Evolutionary conservation across 2,888 invertebrate genomes (phyloP), one percentile per base, ranked within the genome.

Genomic region (Caenorhabditis wallacei): DNA sequence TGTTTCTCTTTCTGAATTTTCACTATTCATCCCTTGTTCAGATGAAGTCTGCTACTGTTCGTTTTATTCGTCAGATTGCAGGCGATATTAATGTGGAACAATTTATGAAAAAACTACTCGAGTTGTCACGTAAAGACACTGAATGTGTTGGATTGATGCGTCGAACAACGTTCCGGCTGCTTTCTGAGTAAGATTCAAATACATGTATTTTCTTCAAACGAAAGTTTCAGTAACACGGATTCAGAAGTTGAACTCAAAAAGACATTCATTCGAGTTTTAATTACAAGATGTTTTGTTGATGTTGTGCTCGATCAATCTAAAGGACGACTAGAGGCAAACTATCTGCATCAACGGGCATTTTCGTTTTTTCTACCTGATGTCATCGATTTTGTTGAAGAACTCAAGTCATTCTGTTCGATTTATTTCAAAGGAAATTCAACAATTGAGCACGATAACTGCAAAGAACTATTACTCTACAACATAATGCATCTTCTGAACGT

Each of bases 81-180:
- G 48, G 57, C 24, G 11, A 10, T 10, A 18, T 30, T 0, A 76
- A 82, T 56, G 37, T 82, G 4, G 78, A 82, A 13, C n/a, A 48
- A 11, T 82, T 82, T 40, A 56, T 82, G 30, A 69, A 56, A 48
- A 1, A 37, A 18, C 24, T 78, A 7, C 51, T 75, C 16, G 30
- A 43, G 3, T 46, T 78, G 20, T 11, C 40, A 0, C n/a, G 0
- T 1, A 13, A 43, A 0, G 64, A 71, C 20, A 69, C 71, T 53
- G 76, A 82, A 56, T 35, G 54, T 5, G 16, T 82, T 22, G 82
- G 82, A 54, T 43, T 82, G 40, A 76, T 82, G 82, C 57, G 69
- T n/a, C 20, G 82, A 66, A 53, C 71, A 0, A 51, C 56, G 0
- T 82, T 71, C 22, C 37, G 68, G 20, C 37, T 82, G 16, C 13